Evolutionary conservation across 2,888 invertebrate species (phyloP), one percentile per base, ranked within the genome.

Genomic region (Eretmocerus hayati): DNA sequence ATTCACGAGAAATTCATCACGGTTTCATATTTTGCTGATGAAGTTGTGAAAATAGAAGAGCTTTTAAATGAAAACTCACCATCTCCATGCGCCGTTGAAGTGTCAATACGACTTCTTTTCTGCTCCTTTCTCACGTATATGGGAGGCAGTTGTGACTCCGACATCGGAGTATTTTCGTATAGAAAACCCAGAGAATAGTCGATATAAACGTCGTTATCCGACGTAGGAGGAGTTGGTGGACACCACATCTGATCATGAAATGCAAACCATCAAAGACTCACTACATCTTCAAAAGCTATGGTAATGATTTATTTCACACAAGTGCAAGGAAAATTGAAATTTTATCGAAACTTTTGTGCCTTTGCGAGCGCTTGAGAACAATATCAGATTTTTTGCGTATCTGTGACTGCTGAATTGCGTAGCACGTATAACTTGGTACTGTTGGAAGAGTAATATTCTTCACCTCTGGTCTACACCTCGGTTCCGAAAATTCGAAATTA

Each of bases 171-270:
- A 58, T 79, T 75, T 53, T 92, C 88, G 74, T 96, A 96, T 54
- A 95, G 79, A 66, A 90, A 88, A 53, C 85, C 81, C 70, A 91
- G 74, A 52, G 88, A 84, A 59, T 82, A 80, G 70, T 96, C 95
- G 58, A 91, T 83, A 76, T 93, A 93, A 48, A 93, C 78, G 72
- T 96, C 96, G 65, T 85, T 85, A 63, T 93, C 93, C 69, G 90
- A 89, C 69, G 87, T 85, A 11, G 96, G 95, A 50, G 96, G 96
- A 18, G 96, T 96, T 48, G 95, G 96, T 46, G 96, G 96, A 59
- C 90, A 85, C 95, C 96, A 97, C 79, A 92, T 83, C 94, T 95
- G 73, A 59, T 63, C 58, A 3, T 41, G 9, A 50, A n/a, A 46
- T 26, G 11, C 6, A 11, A 26, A n/a, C n/a, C n/a, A n/a, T n/a